Percentiles rank a stretch among this genome's conserved stretches.
phyloP scores from a whole-genome alignment of 2,113 vertebrate genomes.

The Ranitomeya variabilis region DNA sequence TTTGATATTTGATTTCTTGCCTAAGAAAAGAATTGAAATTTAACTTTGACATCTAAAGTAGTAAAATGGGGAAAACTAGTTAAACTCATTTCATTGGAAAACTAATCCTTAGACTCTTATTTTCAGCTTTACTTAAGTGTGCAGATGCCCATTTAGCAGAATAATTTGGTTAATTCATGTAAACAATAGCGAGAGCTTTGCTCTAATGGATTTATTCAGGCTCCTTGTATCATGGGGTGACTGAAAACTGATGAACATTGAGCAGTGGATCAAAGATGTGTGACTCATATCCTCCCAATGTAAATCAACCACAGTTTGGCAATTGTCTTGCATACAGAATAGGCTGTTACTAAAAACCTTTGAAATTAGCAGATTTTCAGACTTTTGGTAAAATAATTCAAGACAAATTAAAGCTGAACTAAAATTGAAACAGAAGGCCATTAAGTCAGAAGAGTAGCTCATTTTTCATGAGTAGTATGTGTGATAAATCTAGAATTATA shows the following conservation, averaged over 20 bases:
- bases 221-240: slow-evolving; percentile 32
- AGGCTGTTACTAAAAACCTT: slow-evolving; percentile 13
- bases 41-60: not conserved
- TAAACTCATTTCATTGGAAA: not conserved
- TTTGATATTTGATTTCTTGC: no score
- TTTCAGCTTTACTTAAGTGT: not conserved
- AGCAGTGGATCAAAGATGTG: slow-evolving; percentile 24
- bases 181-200: not conserved
- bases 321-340: slow-evolving; percentile 30
- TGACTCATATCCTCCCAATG: slow-evolving; percentile 52
- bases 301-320: slow-evolving; percentile 42
- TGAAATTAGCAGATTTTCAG: slow-evolving; percentile 37
- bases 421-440: no score
- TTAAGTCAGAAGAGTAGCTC: no score
- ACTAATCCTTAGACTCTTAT: not conserved
- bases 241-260: slow-evolving; percentile 25
- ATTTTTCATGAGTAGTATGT: not conserved
- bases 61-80: not conserved
- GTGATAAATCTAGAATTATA: not conserved
- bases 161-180: slow-evolving; percentile 37
- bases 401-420: not conserved
- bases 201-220: slow-evolving; percentile 24
- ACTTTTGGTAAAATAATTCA: slow-evolving; percentile 29
- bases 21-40: no score
- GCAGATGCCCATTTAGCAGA: not conserved